phyloP scores from a whole-genome alignment of 2,113 vertebrate species.

The Trochalopteron elliotii region DNA sequence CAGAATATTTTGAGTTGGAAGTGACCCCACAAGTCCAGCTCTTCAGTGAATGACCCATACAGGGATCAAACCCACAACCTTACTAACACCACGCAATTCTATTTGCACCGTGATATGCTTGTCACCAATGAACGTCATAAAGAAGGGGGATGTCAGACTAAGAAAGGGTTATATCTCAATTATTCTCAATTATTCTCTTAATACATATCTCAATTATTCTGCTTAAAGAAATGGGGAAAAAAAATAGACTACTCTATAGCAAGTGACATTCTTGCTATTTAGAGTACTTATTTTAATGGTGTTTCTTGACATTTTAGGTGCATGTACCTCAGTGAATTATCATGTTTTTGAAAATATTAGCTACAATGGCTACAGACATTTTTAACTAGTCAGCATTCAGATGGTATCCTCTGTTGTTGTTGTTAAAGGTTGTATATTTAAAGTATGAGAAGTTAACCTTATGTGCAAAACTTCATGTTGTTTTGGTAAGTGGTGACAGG shows the following conservation, averaged over 20 bases:
- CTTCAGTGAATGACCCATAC: background rate
- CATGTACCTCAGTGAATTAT: background rate
- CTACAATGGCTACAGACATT: background rate
- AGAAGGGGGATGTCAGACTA: background rate
- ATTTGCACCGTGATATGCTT: background rate
- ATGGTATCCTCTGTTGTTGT: background rate
- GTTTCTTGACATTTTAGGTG: background rate
- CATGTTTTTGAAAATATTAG: background rate
- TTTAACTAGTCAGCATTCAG: background rate
- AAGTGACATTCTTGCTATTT: background rate
- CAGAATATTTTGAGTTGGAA: background rate
- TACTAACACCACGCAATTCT: too few species aligned
- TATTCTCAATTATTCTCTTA: background rate
- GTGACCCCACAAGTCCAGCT: background rate
- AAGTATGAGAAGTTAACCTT: background rate
- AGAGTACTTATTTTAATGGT: background rate
- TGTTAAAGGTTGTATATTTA: background rate
- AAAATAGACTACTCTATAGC: background rate
- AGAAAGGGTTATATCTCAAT: background rate
- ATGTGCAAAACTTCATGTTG: background rate
- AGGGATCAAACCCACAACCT: background rate
- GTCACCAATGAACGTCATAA: background rate
- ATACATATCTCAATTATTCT: background rate
- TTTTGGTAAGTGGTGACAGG: background rate
- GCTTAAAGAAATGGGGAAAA: background rate